Base-by-base conservation (phyloP, 2,888 invertebrate genomes). In the Drosophila limbata region DNA sequence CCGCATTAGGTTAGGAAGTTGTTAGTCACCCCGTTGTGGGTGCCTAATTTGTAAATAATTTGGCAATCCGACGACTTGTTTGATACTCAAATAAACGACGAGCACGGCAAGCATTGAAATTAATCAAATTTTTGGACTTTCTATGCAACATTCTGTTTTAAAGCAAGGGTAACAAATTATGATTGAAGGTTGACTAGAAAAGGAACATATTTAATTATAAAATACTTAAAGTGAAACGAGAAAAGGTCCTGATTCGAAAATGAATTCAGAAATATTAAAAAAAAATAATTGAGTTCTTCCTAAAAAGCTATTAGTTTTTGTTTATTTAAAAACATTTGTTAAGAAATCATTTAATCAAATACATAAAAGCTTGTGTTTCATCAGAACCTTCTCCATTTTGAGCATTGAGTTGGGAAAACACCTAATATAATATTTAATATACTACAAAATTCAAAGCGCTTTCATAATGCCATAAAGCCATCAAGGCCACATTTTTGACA, bases 1-100 rank as follows among this genome's bases (percentile, higher is more conserved):
- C 61, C 68, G 57, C 62, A 48, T 73, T 76, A 65, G 78, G 73
- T 47, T 73, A 57, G 76, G 76, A 76, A 76, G 76, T 76, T 61
- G 64, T 62, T 65, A 65, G 64, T 61, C 57, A 39, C 42, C 31
- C 40, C 13, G 39, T 77, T 65, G 78, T 73, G 73, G 76, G 78
- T 73, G 73, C 78, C 17, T 78, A 66, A 77, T 78, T 69, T 65
- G 52, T 66, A 73, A 78, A 57, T 45, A 60, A 64, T 64, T 64
- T 64, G 61, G 57, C 62, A 63, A 65, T 45, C 13, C 13, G 47
- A 60, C 59, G 71, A 50, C 56, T 51, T 66, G 19, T 39, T 45
- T 25, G 28, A 52, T 44, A 61, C 17, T 61, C 33, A 51, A 33
- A 52, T 56, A 61, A 66, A 44, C 42, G 19, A 42, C 48, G 52